Conservation (phyloP, 2,888 invertebrate genomes). For the Oxystoma pomonae region DNA sequence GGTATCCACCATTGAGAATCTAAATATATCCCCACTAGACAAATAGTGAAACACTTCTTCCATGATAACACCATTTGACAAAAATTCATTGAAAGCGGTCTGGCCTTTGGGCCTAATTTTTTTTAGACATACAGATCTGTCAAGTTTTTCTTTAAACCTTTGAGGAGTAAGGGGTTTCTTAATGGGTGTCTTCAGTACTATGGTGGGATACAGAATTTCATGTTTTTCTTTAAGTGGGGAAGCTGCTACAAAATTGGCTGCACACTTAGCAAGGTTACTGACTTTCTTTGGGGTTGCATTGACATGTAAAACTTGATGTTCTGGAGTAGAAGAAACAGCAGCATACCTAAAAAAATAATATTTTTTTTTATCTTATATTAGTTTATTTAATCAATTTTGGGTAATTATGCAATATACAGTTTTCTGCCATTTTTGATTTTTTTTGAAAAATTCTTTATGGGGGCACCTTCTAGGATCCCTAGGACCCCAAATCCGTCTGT, state of each 20-base stretch:
- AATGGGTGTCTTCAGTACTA: not conserved
- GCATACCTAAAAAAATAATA: not conserved
- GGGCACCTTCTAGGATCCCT: no score
- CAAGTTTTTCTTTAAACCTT: no score
- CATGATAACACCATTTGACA: conserved; percentile 35
- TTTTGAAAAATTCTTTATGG: no score
- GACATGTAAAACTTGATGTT: not conserved
- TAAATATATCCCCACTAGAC: conserved; percentile 39
- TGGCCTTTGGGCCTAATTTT: conserved; percentile 14
- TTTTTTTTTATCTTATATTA: no score
- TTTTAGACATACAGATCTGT: no score
- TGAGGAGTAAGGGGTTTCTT: not conserved
- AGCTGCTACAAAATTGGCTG: conserved; percentile 31
- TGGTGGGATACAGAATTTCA: conserved; percentile 39
- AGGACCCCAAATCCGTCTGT: no score
- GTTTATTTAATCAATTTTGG: no score
- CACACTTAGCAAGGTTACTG: conserved; percentile 18
- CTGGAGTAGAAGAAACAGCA: not conserved
- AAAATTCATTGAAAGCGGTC: conserved; percentile 23
- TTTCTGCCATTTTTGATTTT: no score
- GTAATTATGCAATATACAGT: no score
- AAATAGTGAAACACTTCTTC: conserved; percentile 36
- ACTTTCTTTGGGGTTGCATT: conserved; percentile 11
- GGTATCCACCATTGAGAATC: conserved; percentile 35
- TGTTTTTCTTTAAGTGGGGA: conserved; percentile 37